Evolutionary conservation across 2,888 invertebrate species (phyloP).

Genomic region (Calameuta idolon): DNA sequence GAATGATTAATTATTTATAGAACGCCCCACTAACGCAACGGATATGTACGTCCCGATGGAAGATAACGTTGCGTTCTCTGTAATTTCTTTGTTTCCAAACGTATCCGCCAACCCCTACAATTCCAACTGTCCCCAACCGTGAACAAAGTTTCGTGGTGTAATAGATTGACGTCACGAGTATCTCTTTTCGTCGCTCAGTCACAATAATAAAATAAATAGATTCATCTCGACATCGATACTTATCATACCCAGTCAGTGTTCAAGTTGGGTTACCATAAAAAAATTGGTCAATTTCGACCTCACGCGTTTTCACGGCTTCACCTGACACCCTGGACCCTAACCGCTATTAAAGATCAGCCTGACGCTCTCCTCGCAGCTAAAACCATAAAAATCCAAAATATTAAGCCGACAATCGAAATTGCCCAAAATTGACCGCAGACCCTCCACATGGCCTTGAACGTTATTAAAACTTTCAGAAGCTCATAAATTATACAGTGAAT

Average conservation of each 20-base stretch:
- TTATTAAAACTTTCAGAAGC: neutral
- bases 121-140: neutral
- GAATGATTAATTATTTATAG: constrained; percentile 59
- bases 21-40: constrained; percentile 39
- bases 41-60: constrained; percentile 33
- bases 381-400: neutral
- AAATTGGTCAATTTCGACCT: neutral
- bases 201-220: neutral
- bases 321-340: neutral
- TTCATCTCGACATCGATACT: neutral
- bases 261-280: neutral
- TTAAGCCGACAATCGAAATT: neutral
- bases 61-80: constrained; percentile 33
- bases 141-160: neutral
- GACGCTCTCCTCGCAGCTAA: accelerated
- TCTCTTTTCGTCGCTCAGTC: neutral
- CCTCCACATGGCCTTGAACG: neutral
- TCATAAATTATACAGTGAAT: neutral
- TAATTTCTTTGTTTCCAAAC: constrained; percentile 43
- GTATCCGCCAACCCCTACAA: neutral
- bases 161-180: neutral
- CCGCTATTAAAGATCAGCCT: neutral
- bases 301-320: neutral
- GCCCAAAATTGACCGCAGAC: neutral
- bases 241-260: neutral